Evolutionary conservation across 1,140 invertebrate genomes (phyloP).

Genomic region (Tetraneura akinire): DNA sequence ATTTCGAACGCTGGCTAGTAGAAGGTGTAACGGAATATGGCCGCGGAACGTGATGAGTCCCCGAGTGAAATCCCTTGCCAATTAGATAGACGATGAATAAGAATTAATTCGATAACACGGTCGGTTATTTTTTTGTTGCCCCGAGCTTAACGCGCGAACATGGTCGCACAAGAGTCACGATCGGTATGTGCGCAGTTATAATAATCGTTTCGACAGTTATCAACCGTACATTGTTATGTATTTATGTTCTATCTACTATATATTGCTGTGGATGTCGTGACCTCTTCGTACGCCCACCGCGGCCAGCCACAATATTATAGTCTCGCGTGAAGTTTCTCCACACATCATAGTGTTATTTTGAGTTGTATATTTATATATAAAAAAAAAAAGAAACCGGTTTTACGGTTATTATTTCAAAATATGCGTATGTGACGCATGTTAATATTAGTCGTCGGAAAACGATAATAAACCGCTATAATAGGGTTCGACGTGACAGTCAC

Average conservation of each 20-base stretch:
- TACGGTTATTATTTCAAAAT: constrained; percentile 1
- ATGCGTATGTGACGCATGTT: no score
- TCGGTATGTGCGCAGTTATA: background rate
- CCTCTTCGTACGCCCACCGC: constrained; percentile 17
- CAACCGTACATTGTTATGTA: no score
- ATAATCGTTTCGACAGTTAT: background rate
- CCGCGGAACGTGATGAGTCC: background rate
- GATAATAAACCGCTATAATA: no score
- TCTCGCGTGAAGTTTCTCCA: background rate
- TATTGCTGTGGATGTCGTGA: no score
- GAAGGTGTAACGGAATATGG: background rate
- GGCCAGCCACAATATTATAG: no score
- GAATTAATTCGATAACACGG: background rate
- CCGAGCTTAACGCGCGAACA: background rate
- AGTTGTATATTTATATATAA: no score
- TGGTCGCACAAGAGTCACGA: background rate
- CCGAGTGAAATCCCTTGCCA: background rate
- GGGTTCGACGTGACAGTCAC: no score
- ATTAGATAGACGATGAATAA: no score
- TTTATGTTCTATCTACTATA: no score
- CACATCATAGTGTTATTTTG: background rate
- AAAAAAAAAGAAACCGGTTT: constrained; percentile 10
- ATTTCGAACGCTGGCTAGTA: no score
- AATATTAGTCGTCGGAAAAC: no score
- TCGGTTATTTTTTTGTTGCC: background rate